Evolutionary conservation across 2,888 invertebrate species (phyloP).

Genomic region (Coelopa pilipes): DNA sequence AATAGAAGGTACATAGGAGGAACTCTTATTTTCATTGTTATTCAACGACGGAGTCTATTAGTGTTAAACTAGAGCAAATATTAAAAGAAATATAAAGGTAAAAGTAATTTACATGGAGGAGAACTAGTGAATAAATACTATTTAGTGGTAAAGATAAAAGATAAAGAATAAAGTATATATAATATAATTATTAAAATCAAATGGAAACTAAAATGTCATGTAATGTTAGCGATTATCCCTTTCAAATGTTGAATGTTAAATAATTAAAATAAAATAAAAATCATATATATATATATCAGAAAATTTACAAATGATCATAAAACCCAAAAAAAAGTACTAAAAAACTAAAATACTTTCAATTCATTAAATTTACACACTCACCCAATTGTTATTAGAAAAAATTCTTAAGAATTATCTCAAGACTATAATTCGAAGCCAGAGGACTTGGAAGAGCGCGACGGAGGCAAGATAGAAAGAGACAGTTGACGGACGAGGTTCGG

Average conservation of each 20-base stretch:
- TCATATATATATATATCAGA: constrained; percentile 13
- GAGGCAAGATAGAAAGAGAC: neutral
- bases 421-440: neutral
- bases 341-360: constrained; percentile 27
- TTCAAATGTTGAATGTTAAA: constrained; percentile 31
- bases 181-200: constrained; percentile 27
- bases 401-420: constrained; percentile 24
- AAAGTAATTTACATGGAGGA: neutral
- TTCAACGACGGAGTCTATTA: constrained; percentile 59
- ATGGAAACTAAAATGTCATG: constrained; percentile 40
- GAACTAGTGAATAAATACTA: no score
- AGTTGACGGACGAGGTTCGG: no score
- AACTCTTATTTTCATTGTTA: constrained; percentile 47
- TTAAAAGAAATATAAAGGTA: constrained; percentile 36
- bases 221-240: constrained; percentile 32
- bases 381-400: constrained; percentile 26
- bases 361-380: constrained; percentile 26
- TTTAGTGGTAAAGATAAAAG: constrained; percentile 32
- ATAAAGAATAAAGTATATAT: constrained; percentile 37
- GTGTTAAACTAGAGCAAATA: constrained; percentile 52
- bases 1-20: constrained; percentile 23
- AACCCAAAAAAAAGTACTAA: neutral
- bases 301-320: constrained; percentile 6
- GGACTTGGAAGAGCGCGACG: neutral
- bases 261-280: constrained; percentile 5